These are phyloP conservation scores for Choristoneura fumiferana DNA, from an alignment of 1,140 invertebrate species.

Conservation along the genomic window DNA sequence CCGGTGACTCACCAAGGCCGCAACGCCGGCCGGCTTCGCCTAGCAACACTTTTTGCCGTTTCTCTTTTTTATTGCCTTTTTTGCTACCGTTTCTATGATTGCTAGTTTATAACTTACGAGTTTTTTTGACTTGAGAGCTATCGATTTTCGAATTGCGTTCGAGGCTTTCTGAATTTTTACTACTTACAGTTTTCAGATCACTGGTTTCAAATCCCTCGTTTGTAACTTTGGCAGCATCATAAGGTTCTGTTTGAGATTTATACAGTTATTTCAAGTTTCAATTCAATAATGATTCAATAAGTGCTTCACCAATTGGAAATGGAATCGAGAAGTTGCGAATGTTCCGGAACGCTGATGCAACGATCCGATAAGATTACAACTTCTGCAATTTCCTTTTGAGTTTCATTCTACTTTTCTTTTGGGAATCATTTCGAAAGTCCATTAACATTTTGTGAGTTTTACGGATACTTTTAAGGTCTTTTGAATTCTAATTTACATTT, in stretches of 20 bases:
- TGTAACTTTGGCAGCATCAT: no score
- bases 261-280: not conserved
- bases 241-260: not conserved
- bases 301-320: not conserved
- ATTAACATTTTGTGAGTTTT: no score
- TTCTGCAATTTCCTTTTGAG: not conserved
- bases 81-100: constrained; percentile 28
- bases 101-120: constrained; percentile 20
- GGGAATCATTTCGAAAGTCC: not conserved
- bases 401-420: not conserved
- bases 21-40: constrained; percentile 57
- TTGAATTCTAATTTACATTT: no score
- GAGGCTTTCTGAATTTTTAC: not conserved
- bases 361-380: not conserved
- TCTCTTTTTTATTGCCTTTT: constrained; percentile 49
- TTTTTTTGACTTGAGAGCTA: constrained; percentile 29
- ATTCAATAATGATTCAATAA: not conserved
- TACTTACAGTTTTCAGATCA: not conserved
- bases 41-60: constrained; percentile 57
- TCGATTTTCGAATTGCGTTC: constrained; percentile 13
- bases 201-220: no score
- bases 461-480: no score
- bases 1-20: constrained; percentile 46
- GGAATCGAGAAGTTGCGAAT: not conserved
- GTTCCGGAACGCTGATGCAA: constrained; percentile 8